Evolutionary conservation across 2,113 vertebrate species (phyloP), one percentile per base, ranked within the genome.

Genomic region (Sylvilagus bachmani): DNA sequence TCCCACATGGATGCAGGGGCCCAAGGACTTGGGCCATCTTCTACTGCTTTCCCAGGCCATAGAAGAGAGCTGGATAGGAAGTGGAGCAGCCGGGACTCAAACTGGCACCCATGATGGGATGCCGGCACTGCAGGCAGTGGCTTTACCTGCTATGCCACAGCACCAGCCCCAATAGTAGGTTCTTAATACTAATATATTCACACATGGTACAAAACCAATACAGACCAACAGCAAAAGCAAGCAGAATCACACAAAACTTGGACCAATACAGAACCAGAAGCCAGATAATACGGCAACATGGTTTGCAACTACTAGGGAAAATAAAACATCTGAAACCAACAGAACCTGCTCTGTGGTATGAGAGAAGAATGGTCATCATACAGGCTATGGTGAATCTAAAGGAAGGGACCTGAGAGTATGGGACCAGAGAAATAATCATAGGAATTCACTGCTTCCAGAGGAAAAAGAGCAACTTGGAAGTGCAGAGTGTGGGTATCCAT

Each of bases 171-270:
- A 44, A 89, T 4, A 86, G 29, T 17, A 90, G 24, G 22, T 90
- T 86, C 69, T 75, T 83, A 83, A 95, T 87, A 31, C 31, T 33
- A 61, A 67, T 87, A 22, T 70, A 49, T 67, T 27, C 51, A 74
- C n/a, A 58, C 17, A 67, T 69, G 16, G 19, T 79, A 2, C 53
- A 44, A 69, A 89, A 58, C 25, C 17, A 16, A 64, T 36, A 55
- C 36, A 70, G 5, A 29, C 73, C 11, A 93, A 36, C 25, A 70
- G 25, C 27, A 16, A 84, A 88, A 75, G 2, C 6, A 49, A 85
- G 71, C 70, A 83, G 89, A 86, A 77, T 17, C 36, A 86, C 1
- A 12, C 27, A 80, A 88, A 80, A 62, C 5, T 67, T 33, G 51
- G 21, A 10, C 2, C 58, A 79, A 33, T 0, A 19, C 44, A 77